Evolutionary conservation across 2,113 vertebrate genomes (phyloP).

Genomic region (Salvator merianae): DNA sequence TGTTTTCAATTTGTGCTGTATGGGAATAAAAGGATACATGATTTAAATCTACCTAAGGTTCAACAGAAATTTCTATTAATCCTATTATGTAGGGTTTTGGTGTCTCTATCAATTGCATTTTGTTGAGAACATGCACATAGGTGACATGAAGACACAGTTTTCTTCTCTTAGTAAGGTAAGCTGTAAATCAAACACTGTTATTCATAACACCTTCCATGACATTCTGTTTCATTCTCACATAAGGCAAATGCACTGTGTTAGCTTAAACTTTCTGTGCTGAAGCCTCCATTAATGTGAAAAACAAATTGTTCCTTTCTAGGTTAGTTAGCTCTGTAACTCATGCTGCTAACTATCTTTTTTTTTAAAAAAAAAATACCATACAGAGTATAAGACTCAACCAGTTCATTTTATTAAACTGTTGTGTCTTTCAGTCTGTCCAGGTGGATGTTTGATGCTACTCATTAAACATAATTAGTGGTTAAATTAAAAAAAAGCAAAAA

Average conservation of each 20-base stretch:
- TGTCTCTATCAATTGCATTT: slow-evolving; percentile 9
- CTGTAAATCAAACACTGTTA: slow-evolving; percentile 21
- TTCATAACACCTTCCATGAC: background rate
- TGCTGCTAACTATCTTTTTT: background rate
- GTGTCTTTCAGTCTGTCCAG: too few relatives aligned
- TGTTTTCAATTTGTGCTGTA: background rate
- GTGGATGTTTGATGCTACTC: too few relatives aligned
- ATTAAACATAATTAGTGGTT: too few relatives aligned
- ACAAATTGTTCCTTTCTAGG: background rate
- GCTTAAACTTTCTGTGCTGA: slow-evolving; percentile 2
- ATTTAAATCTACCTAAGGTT: slow-evolving; percentile 27
- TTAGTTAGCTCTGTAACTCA: background rate
- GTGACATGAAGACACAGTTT: slow-evolving; percentile 37
- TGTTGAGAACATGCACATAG: slow-evolving; percentile 25
- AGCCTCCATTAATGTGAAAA: background rate
- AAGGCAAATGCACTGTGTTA: slow-evolving; percentile 5
- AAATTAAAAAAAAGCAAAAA: too few relatives aligned
- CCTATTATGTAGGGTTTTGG: background rate
- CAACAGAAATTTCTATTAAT: slow-evolving; percentile 22
- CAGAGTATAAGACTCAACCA: too few relatives aligned
- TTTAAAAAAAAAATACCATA: too few relatives aligned
- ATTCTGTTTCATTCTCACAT: background rate
- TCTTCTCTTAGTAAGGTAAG: background rate
- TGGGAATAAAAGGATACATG: slow-evolving; percentile 3
- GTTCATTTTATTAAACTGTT: too few relatives aligned